Evolutionary conservation across 2,797 vertebrate genomes (phyloP), one percentile per base, ranked within the genome.

Genomic region (Anomalospiza imberbis): DNA sequence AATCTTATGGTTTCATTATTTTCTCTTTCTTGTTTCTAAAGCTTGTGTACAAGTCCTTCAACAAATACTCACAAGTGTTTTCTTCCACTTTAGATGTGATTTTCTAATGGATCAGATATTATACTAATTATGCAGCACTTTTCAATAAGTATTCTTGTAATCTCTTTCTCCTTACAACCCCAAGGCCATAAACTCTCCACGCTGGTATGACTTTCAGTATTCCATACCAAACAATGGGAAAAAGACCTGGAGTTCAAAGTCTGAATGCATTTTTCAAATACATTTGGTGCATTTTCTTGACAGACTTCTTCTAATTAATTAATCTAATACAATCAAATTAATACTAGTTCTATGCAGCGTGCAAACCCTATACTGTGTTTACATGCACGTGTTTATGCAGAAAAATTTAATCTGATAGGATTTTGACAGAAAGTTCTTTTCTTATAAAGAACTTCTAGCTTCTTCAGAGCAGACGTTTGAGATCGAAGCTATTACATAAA

Each of bases 321-420:
- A 6, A 28, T 22, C 24, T 38, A 79, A 38, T 48, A 11, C 29
- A 28, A 40, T 48, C 10, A 17, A 40, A 57, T 47, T 38, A 53
- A 24, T 60, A 13, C 13, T 45, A 60, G 15, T 60, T 24, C 63
- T 47, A 24, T 29, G 40, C 13, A 3, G 16, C 24, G 6, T 24
- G 13, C 6, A n/a, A 76, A 75, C 21, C 9, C 10, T 54, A n/a
- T 29, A 28, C 24, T 44, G 18, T 36, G 19, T n/a, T 45, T 61
- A n/a, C 6, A n/a, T 7, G 38, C 6, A 2, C 5, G 2, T 17
- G 12, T 13, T 51, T 13, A 8, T 29, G 38, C 15, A 44, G 8
- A 60, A 19, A n/a, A 36, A 75, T 38, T 85, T 32, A 44, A 58
- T 28, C 67, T 45, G 38, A 67, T 24, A 75, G 22, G 16, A 28